A percentile compares a stretch with the other conserved stretches of the same genome.
These are phyloP conservation scores for Mastomys coucha DNA, from an alignment of 2,113 vertebrate species.

Conservation along the genomic window DNA sequence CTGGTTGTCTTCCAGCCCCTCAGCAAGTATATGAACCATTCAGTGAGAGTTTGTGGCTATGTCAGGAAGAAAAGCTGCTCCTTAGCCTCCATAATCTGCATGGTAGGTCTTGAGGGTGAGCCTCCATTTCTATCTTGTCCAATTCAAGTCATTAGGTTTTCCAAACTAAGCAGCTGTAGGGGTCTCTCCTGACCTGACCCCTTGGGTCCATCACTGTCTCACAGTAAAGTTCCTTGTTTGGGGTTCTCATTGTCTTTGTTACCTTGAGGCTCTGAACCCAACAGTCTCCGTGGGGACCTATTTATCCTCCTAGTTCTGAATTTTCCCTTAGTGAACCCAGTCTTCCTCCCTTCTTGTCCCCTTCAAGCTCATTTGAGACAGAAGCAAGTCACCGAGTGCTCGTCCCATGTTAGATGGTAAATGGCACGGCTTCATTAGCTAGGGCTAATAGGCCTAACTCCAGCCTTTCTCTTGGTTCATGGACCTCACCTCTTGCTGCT, in stretches of 20 bases:
- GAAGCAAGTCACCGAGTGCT: not conserved
- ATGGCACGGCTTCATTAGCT: not conserved
- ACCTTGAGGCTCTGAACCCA: not conserved
- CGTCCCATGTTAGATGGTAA: rapidly evolving
- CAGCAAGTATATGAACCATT: not conserved
- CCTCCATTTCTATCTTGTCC: not conserved
- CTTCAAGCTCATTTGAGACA: not conserved
- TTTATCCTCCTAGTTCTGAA: not conserved
- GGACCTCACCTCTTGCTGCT: no score
- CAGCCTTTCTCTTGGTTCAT: not conserved
- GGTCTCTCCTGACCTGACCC: not conserved
- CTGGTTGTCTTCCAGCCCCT: not conserved
- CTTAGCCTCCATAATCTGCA: not conserved
- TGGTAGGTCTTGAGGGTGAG: rapidly evolving
- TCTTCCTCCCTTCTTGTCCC: not conserved
- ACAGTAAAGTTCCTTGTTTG: not conserved
- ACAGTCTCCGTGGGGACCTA: not conserved
- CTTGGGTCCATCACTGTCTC: not conserved
- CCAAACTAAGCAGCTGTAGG: not conserved
- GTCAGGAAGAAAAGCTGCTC: not conserved
- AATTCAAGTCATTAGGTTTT: not conserved
- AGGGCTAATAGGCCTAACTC: not conserved
- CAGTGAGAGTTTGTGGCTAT: not conserved
- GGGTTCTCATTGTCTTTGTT: not conserved
- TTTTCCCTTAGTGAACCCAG: not conserved